Percentiles rank a stretch among this genome's conserved stretches.
phyloP scores from a whole-genome alignment of 2,113 vertebrate genomes.

The Tapirus terrestris region DNA sequence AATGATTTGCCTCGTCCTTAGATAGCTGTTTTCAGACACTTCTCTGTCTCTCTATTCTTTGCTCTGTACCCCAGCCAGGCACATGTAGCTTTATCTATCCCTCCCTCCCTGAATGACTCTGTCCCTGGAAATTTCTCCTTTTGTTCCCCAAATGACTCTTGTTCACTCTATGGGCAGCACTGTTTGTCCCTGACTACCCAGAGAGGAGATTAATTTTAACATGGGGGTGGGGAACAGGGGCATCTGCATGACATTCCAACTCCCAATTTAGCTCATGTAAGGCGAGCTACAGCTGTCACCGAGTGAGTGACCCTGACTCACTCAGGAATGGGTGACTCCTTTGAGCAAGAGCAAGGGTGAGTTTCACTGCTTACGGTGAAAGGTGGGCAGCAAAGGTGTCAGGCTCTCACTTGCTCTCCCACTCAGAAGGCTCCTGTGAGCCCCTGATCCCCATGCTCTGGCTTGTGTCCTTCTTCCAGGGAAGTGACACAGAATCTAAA shows the following conservation, averaged over 20 bases:
- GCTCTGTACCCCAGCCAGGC: not conserved
- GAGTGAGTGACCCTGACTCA: slow-evolving; percentile 87
- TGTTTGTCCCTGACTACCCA: slow-evolving; percentile 49
- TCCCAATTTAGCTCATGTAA: slow-evolving; percentile 86
- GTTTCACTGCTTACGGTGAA: not conserved
- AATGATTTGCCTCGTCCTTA: not conserved
- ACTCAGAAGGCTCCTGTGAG: not conserved
- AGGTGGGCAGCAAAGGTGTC: not conserved
- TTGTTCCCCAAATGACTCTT: not conserved
- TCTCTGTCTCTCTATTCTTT: not conserved
- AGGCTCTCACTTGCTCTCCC: not conserved
- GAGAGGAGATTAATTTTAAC: slow-evolving; percentile 80
- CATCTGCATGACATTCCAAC: slow-evolving; percentile 80
- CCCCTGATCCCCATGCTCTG: not conserved
- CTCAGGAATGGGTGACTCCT: slow-evolving; percentile 40
- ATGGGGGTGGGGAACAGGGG: slow-evolving; percentile 70
- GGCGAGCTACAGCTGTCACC: slow-evolving; percentile 85
- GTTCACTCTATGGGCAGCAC: not conserved
- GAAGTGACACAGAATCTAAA: not conserved
- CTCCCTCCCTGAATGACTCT: not conserved
- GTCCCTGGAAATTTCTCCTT: slow-evolving; percentile 36
- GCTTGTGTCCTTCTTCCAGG: not conserved
- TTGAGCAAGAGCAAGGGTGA: not conserved
- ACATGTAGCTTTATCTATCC: not conserved
- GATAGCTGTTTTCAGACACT: not conserved